A percentile compares a stretch with the other conserved stretches of the same genome.
Conservation (phyloP, 2,888 invertebrate species). For the Morpho helenor region DNA sequence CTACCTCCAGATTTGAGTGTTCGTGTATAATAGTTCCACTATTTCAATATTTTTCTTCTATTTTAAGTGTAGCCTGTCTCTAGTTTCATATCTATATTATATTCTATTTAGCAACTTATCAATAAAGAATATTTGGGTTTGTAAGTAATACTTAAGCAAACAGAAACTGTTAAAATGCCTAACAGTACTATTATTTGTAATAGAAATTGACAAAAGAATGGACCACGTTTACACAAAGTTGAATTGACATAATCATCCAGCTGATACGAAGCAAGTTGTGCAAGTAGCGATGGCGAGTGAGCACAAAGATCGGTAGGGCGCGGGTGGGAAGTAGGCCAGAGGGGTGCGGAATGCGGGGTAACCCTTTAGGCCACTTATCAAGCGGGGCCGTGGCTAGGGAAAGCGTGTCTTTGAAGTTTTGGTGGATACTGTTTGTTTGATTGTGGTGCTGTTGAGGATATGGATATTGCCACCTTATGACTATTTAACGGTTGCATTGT, state of each 20-base stretch:
- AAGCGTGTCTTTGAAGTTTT: constrained; percentile 67
- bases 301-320: constrained; percentile 74
- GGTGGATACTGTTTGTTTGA: constrained; percentile 33
- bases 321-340: constrained; percentile 46
- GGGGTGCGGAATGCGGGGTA: constrained; percentile 49
- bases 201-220: not conserved
- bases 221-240: constrained; percentile 9
- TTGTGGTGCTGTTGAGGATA: constrained; percentile 23
- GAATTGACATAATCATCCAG: constrained; percentile 64
- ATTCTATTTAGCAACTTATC: too few relatives aligned
- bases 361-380: constrained; percentile 76
- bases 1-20: too few relatives aligned
- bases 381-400: constrained; percentile 49
- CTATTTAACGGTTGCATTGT: not conserved
- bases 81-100: too few relatives aligned
- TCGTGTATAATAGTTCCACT: too few relatives aligned
- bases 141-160: too few relatives aligned
- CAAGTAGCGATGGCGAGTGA: constrained; percentile 60
- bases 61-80: too few relatives aligned
- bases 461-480: constrained; percentile 10
- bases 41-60: too few relatives aligned
- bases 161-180: too few relatives aligned
- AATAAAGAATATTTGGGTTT: too few relatives aligned
- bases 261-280: constrained; percentile 71
- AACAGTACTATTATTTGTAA: not conserved